Evolutionary conservation across 1,140 invertebrate genomes (phyloP), one percentile per base, ranked within the genome.

Genomic region (Zaprionus taronus): DNA sequence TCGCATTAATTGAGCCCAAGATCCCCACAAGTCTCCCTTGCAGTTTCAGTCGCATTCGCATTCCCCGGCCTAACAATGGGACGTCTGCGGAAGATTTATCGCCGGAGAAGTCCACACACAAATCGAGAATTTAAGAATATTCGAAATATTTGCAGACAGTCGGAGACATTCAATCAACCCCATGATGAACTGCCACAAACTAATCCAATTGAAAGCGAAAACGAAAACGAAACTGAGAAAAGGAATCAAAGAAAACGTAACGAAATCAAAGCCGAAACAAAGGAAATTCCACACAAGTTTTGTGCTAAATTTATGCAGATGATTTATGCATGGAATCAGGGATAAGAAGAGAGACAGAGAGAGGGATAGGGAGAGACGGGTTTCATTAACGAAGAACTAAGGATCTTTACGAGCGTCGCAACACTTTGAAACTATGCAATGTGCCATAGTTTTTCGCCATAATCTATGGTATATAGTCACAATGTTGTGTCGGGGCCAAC

Each of bases 291-390:
- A 71, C 67, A 20, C 72, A 55, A 57, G 47, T 79, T 69, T 51
- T 57, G 36, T 31, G 22, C 56, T 69, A 81, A 90, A 90, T 90
- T 90, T 90, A 90, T 90, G 85, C 85, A 90, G 85, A 90, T 90
- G 85, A 90, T 90, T 90, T 90, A 90, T 90, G 85, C 70, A 68
- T 72, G 63, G 75, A 69, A 75, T 31, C 49, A 38, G n/a, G 34
- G 12, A 11, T 28, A 44, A 20, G 14, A 15, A n/a, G 11, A 34
- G 9, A 1, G 31, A 55, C 20, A 36, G 4, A 4, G 11, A 17
- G 7, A 3, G 12, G 11, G 11, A 17, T 4, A 3, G 5, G 11
- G 6, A 15, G 15, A 20, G 55, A n/a, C 15, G 15, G 6, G 5
- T 12, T 9, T 31, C 56, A 58, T 58, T 58, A 58, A 34, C 56